Evolutionary conservation across 2,888 invertebrate genomes (phyloP).

Genomic region (Macrophya alboannulata): DNA sequence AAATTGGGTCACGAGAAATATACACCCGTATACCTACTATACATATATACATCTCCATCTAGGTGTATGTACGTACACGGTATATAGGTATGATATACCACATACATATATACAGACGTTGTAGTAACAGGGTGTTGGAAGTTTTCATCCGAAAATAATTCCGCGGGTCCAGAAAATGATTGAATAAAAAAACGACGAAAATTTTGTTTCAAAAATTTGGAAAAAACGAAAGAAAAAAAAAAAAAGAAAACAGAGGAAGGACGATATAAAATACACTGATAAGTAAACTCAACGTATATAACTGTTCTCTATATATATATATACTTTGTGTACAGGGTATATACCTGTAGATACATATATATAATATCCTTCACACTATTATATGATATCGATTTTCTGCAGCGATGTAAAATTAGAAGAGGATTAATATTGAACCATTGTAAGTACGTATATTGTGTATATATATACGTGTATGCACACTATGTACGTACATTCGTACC

Average conservation of each 20-base stretch:
- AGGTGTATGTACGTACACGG: background rate
- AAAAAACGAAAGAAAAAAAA: too few species aligned
- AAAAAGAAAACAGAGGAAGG: too few species aligned
- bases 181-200: too few species aligned
- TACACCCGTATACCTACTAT: background rate
- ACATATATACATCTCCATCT: background rate
- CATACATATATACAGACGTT: too few species aligned
- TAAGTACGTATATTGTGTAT: background rate
- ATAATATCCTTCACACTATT: background rate
- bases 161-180: background rate
- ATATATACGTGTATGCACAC: background rate
- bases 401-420: slow-evolving; percentile 14
- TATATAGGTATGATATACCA: background rate
- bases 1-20: slow-evolving; percentile 38
- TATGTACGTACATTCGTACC: too few species aligned
- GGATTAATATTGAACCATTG: slow-evolving; percentile 11
- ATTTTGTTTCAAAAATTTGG: background rate
- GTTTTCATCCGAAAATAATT: background rate
- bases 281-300: too few species aligned
- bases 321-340: background rate
- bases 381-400: background rate
- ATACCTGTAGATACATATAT: background rate
- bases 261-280: too few species aligned
- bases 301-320: background rate
- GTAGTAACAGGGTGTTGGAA: background rate